Conservation (phyloP, 2,113 vertebrate species). For the Prunella fulvescens region DNA sequence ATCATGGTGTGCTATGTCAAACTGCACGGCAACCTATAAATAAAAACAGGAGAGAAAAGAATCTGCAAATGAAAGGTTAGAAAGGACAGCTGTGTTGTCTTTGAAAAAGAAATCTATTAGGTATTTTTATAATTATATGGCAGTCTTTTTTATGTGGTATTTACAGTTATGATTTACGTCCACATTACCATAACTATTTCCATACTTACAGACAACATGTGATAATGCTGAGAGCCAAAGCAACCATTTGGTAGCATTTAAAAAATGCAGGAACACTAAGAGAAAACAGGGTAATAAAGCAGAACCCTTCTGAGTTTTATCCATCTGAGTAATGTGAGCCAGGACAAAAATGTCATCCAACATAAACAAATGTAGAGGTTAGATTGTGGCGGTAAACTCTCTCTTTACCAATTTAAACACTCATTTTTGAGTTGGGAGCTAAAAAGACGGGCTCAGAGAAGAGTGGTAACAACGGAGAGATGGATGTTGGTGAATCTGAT, state of each 20-base stretch:
- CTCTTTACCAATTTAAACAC: slow-evolving; percentile 25
- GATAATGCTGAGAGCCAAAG: slow-evolving; percentile 51
- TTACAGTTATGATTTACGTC: slow-evolving; percentile 61
- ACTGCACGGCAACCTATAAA: slow-evolving; percentile 38
- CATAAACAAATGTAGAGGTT: slow-evolving; percentile 36
- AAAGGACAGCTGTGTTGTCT: slow-evolving; percentile 61
- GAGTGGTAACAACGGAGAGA: background rate
- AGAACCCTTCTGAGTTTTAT: slow-evolving; percentile 34
- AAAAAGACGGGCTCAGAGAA: background rate
- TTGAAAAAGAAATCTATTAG: slow-evolving; percentile 65
- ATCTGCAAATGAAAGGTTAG: slow-evolving; percentile 55
- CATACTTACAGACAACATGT: slow-evolving; percentile 59
- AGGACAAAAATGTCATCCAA: slow-evolving; percentile 33
- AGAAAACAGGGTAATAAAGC: slow-evolving; percentile 47
- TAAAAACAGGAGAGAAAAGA: slow-evolving; percentile 60
- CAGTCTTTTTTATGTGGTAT: slow-evolving; percentile 63
- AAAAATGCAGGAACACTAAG: slow-evolving; percentile 50
- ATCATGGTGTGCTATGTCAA: slow-evolving; percentile 9
- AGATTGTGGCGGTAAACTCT: slow-evolving; percentile 10
- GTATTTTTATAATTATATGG: slow-evolving; percentile 67
- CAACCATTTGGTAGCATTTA: slow-evolving; percentile 63
- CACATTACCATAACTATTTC: slow-evolving; percentile 64
- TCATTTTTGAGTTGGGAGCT: background rate
- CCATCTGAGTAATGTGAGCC: background rate
- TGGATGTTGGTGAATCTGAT: background rate